Base-by-base conservation (phyloP, 2,797 vertebrate genomes). In the Hippocampus kuda region DNA sequence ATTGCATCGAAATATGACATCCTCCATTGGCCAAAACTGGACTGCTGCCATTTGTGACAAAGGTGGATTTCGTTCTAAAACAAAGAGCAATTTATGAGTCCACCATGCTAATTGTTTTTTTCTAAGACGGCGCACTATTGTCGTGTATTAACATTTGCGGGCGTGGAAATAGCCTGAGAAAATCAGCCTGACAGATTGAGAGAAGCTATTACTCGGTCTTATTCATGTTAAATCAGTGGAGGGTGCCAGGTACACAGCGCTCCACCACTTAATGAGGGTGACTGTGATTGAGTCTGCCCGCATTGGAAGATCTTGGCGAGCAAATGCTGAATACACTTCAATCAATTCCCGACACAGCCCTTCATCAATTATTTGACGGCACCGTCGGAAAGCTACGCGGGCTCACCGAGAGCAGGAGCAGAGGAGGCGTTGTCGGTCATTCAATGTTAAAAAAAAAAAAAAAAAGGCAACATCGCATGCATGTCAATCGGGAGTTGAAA, bases 401-500 rank as follows among this genome's bases (percentile, higher is more conserved):
- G 77, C 83, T 84, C 83, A 82, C 74, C 64, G 79, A 77, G 74
- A 79, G 81, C 74, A 78, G 81, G 72, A 70, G 77, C 70, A 78
- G 63, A 77, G 59, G 75, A 74, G 66, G 70, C 49, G 77, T 81
- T 48, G 69, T 83, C 73, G 75, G 79, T 87, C 85, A 88, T 88
- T 88, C 79, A 86, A 87, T 83, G 83, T 76, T 76, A 77, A 83
- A 80, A 83, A 84, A 81, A 68, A 75, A 86, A 9, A 87, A 86
- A 49, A 20, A 18, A 44, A 44, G 82, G 82, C 80, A 68, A 86
- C 82, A 80, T 85, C 86, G 81, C 80, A 79, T 82, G 76, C 81
- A 85, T 82, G 70, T 83, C 83, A 72, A 78, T 89, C 80, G 78
- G 75, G 75, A 85, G 82, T 83, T 86, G 68, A 79, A 79, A 68